Evolutionary conservation across 2,888 invertebrate species (phyloP).

Genomic region (Psylliodes chrysocephalus): DNA sequence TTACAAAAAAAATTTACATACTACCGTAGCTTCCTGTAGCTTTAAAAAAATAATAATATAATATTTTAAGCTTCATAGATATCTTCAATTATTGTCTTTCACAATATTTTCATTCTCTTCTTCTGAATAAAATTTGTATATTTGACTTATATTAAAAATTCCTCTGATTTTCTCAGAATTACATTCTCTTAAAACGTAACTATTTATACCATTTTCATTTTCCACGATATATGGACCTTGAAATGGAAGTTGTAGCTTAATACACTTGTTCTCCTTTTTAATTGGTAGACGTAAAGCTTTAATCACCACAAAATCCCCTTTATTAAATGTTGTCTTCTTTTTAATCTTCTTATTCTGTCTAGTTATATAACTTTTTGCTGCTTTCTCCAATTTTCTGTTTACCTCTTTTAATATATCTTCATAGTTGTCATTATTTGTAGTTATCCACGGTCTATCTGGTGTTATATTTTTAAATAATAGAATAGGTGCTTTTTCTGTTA

Average conservation of each 20-base stretch:
- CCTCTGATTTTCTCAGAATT: too few species aligned
- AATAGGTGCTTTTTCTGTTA: neutral
- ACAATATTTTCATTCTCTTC: too few species aligned
- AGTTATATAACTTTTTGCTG: neutral
- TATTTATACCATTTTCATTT: slow-evolving; percentile 4
- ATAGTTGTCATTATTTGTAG: neutral
- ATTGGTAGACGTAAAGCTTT: neutral
- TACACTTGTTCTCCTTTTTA: neutral
- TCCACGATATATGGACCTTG: neutral
- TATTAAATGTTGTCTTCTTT: neutral
- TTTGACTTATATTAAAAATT: too few species aligned
- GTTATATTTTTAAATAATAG: neutral
- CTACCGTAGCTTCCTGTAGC: too few species aligned
- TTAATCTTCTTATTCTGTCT: neutral
- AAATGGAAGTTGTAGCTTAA: neutral
- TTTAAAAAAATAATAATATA: too few species aligned
- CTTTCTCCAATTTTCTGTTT: neutral
- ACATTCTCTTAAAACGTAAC: slow-evolving; percentile 3
- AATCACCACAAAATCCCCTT: neutral
- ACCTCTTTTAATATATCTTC: neutral
- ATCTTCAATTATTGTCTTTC: too few species aligned
- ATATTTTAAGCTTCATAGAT: too few species aligned
- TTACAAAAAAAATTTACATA: too few species aligned
- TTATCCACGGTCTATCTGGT: neutral
- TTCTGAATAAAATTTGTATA: too few species aligned